Base-by-base conservation (phyloP, 1,140 invertebrate species). In the Choristoneura fumiferana region DNA sequence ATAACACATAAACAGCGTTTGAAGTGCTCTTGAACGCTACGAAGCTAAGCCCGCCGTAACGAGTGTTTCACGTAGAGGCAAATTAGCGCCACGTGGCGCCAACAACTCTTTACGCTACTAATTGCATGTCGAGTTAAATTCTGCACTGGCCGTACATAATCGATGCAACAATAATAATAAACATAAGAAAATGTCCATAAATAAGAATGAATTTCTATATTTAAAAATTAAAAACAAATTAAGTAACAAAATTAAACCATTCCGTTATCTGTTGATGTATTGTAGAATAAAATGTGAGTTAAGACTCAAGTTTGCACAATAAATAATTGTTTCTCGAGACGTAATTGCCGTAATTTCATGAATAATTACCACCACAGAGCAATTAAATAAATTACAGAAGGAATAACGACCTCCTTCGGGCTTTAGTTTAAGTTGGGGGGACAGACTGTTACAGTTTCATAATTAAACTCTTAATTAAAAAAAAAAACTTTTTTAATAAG, bases 301-400 rank as follows among this genome's bases (percentile, higher is more conserved):
- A 87, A 78, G 77, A 79, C 73, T 82, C 71, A 85, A 89, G 78
- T 86, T 89, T 86, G 78, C 67, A 87, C 77, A 86, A 89, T 89
- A 89, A 89, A 89, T 89, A 89, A 89, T 87, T 89, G 86, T 87
- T 87, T 87, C 84, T 74, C 75, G 57, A 84, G 83, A 78, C 84
- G 70, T 87, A 89, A 89, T 89, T 87, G 86, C 86, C 83, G 86
- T 87, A 89, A 89, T 89, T 89, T 87, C 84, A 89, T 89, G 86
- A 89, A 89, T 89, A 89, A 89, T 89, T 85, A 87, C 84, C 71
- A 76, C 83, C 84, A 85, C 80, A 87, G 80, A 75, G 86, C 86
- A 89, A 89, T 89, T 89, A 89, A 86, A 89, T 89, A 89, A 89
- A 89, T 89, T 89, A 89, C 84, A 79, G 76, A 79, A 78, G 80